phyloP scores from a whole-genome alignment of 2,797 vertebrate genomes.

The Nasua narica region DNA sequence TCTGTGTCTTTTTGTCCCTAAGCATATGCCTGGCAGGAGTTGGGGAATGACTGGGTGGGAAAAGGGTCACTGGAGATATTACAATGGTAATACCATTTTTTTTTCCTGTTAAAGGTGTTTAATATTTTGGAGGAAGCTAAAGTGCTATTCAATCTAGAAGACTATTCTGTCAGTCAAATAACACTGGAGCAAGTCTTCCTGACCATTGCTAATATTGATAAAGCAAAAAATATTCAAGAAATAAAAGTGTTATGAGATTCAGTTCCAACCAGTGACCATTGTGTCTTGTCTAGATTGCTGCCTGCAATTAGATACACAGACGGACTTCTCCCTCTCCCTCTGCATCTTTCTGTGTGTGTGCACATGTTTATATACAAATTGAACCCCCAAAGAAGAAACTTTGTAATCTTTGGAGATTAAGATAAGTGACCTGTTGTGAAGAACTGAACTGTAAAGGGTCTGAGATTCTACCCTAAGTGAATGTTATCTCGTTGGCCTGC shows the following conservation, averaged over 20 bases:
- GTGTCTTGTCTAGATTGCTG: background rate
- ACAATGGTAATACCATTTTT: background rate
- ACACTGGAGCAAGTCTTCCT: constrained; percentile 65
- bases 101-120: constrained; percentile 59
- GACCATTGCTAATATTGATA: constrained; percentile 72
- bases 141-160: constrained; percentile 53
- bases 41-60: background rate
- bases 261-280: background rate
- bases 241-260: constrained; percentile 39
- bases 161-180: constrained; percentile 59
- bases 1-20: background rate
- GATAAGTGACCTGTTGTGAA: background rate
- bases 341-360: background rate
- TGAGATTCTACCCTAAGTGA: background rate
- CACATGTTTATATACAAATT: background rate
- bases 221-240: background rate
- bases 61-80: background rate
- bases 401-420: background rate
- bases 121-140: constrained; percentile 63
- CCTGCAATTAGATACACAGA: background rate
- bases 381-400: background rate
- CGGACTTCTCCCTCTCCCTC: background rate
- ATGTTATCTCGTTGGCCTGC: background rate
- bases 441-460: background rate
- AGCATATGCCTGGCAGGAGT: background rate